These are phyloP conservation scores for Steinernema scapterisci DNA, from an alignment of 2,888 invertebrate species.

Conservation along the genomic window DNA sequence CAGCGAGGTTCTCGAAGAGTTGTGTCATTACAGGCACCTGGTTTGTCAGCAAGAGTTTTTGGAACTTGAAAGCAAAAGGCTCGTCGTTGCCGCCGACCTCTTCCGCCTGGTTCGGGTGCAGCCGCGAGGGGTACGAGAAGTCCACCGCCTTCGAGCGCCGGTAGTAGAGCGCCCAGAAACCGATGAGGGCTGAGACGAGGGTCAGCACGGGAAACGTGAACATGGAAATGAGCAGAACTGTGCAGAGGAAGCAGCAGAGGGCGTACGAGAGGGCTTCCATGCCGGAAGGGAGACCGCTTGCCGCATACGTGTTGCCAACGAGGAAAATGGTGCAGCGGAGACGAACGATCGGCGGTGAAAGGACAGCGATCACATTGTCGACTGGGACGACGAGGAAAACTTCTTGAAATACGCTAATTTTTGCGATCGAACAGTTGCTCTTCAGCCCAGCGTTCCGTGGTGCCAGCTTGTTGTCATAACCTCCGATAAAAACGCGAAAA, in stretches of 20 bases:
- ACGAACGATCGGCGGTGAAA: background rate
- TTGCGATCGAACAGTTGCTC: constrained; percentile 26
- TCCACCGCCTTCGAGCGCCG: background rate
- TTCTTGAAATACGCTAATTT: constrained; percentile 21
- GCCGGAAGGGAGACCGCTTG: background rate
- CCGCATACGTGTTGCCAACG: background rate
- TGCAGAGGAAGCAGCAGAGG: constrained; percentile 19
- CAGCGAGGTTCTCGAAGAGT: constrained; percentile 27
- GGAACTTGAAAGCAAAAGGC: constrained; percentile 15
- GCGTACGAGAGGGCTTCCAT: constrained; percentile 16
- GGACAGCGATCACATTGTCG: constrained; percentile 6
- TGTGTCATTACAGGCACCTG: constrained; percentile 28
- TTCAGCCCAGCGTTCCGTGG: background rate
- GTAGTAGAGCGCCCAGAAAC: constrained; percentile 5
- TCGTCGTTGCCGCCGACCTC: background rate
- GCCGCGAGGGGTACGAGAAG: background rate
- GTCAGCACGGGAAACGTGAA: constrained; percentile 8
- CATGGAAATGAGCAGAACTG: background rate
- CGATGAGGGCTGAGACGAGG: background rate
- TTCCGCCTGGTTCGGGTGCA: background rate
- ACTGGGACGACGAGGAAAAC: background rate
- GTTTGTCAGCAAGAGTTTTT: constrained; percentile 1
- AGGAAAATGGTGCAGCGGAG: background rate
- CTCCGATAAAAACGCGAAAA: no score
- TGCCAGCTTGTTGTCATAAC: background rate